phyloP scores from a whole-genome alignment of 2,888 invertebrate species.

The Halocaridina rubra region DNA sequence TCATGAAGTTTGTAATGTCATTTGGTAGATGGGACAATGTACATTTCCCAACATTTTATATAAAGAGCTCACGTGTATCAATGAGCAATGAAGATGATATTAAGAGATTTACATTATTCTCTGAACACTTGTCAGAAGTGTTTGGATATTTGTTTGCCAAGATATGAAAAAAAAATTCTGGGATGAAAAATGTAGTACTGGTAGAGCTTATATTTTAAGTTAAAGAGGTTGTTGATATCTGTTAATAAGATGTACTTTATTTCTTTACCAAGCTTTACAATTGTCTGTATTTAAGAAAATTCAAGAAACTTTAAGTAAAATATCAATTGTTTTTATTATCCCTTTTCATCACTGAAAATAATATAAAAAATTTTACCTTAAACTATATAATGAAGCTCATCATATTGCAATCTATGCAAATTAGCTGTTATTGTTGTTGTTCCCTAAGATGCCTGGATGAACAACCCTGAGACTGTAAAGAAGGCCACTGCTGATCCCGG shows the following conservation, averaged over 20 bases:
- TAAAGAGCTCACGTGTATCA: constrained; percentile 6
- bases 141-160: neutral
- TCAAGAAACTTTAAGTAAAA: constrained; percentile 17
- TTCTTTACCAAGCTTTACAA: constrained; percentile 13
- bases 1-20: constrained; percentile 29
- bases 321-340: neutral
- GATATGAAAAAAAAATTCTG: neutral
- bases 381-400: too few relatives aligned
- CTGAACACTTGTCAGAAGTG: neutral
- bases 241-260: constrained; percentile 31
- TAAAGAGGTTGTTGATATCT: constrained; percentile 9
- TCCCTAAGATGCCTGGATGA: too few relatives aligned
- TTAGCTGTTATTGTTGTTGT: too few relatives aligned
- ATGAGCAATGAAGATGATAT: neutral
- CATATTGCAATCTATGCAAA: too few relatives aligned
- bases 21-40: constrained; percentile 2
- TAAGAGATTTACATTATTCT: neutral
- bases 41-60: constrained; percentile 31
- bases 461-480: too few relatives aligned
- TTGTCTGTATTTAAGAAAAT: constrained; percentile 20
- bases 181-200: neutral
- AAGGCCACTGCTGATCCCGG: too few relatives aligned
- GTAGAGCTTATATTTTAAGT: neutral
- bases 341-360: neutral
- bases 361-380: too few relatives aligned